phyloP scores from a whole-genome alignment of 2,888 invertebrate species.

The Quadriops clusia region DNA sequence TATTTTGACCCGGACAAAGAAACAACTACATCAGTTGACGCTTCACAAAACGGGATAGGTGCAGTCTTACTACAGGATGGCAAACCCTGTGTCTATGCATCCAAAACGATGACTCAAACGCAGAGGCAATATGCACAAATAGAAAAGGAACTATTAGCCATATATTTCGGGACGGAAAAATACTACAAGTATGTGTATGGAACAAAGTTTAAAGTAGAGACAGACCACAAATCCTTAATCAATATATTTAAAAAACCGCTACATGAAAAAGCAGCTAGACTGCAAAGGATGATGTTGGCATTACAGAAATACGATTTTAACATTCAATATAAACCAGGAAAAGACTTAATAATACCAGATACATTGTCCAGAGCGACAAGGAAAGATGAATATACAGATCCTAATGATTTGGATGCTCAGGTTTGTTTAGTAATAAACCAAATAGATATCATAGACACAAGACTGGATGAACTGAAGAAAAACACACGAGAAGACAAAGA shows the following conservation, averaged over 20 bases:
- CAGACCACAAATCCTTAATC: constrained; percentile 23
- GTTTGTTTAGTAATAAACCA: constrained; percentile 8
- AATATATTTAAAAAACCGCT: constrained; percentile 17
- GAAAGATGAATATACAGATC: constrained; percentile 5
- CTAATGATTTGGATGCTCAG: constrained; percentile 8
- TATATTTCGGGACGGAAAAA: constrained; percentile 14
- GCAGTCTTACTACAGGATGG: constrained; percentile 19
- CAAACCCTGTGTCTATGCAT: constrained; percentile 21
- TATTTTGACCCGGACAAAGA: constrained; percentile 8
- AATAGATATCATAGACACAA: constrained; percentile 5
- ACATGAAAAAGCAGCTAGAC: constrained; percentile 15
- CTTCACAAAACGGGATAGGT: constrained; percentile 19
- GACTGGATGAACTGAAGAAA: constrained; percentile 2
- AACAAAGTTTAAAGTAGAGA: constrained; percentile 18
- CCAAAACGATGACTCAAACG: constrained; percentile 18
- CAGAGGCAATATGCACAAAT: constrained; percentile 23
- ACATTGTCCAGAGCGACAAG: constrained; percentile 5
- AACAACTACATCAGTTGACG: constrained; percentile 19
- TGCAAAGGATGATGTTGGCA: constrained; percentile 16
- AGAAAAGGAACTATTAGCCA: constrained; percentile 21
- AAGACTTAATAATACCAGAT: constrained; percentile 9
- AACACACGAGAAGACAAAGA: constrained; percentile 4
- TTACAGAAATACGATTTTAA: constrained; percentile 15
- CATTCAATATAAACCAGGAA: constrained; percentile 15
- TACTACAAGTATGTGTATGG: constrained; percentile 21